Conservation (phyloP, 2,888 invertebrate species). For the Aromia moschata region DNA sequence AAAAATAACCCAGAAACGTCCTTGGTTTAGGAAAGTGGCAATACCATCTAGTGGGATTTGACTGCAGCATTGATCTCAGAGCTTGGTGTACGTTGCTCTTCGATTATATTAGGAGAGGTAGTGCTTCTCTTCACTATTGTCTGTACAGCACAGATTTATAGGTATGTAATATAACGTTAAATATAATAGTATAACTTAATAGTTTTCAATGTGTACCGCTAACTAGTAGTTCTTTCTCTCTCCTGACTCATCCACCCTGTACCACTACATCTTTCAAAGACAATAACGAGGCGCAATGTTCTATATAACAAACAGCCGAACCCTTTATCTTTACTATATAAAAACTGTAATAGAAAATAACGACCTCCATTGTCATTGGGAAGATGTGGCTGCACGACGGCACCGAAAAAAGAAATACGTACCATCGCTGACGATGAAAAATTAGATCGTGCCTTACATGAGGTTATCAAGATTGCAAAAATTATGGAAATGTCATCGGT, state of each 20-base stretch:
- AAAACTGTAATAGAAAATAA: slow-evolving; percentile 17
- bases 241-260: slow-evolving; percentile 13
- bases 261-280: slow-evolving; percentile 1
- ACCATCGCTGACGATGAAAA: slow-evolving; percentile 5
- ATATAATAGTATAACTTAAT: too few relatives aligned
- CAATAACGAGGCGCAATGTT: slow-evolving; percentile 25
- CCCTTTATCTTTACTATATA: slow-evolving; percentile 17
- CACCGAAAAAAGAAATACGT: slow-evolving; percentile 5
- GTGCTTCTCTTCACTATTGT: too few relatives aligned
- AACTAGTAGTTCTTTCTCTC: too few relatives aligned
- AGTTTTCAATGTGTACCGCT: too few relatives aligned
- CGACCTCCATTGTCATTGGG: slow-evolving; percentile 16
- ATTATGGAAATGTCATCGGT: slow-evolving; percentile 10
- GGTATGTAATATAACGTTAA: too few relatives aligned
- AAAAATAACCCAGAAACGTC: too few relatives aligned
- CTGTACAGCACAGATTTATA: too few relatives aligned
- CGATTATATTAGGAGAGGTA: too few relatives aligned
- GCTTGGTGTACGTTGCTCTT: too few relatives aligned
- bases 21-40: too few relatives aligned
- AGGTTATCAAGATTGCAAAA: slow-evolving; percentile 10
- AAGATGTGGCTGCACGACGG: slow-evolving; percentile 13
- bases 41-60: too few relatives aligned
- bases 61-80: too few relatives aligned
- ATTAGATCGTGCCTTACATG: slow-evolving; percentile 17
- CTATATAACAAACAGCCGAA: slow-evolving; percentile 15